Evolutionary conservation across 2,888 invertebrate genomes (phyloP).

Genomic region (Drosophila kambysellisi): DNA sequence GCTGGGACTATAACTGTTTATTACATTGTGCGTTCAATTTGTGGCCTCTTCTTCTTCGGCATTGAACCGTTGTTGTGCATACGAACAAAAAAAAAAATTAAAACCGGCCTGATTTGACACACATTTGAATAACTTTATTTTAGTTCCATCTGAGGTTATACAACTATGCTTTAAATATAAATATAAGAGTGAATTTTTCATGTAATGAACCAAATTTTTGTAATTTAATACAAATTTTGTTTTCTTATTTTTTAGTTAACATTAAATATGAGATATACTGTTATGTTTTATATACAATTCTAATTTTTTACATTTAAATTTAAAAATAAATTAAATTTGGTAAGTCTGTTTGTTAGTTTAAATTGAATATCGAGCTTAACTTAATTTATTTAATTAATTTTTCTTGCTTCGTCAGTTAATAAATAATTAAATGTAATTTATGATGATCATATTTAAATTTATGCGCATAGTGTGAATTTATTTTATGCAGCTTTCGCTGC

Average conservation of each 20-base stretch:
- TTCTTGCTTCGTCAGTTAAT: not conserved
- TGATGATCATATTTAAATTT: slow-evolving; percentile 17
- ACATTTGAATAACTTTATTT: slow-evolving; percentile 41
- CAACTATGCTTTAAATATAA: not conserved
- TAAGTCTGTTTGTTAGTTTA: not conserved
- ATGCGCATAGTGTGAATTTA: slow-evolving; percentile 3
- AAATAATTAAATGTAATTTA: not conserved
- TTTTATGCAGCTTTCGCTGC: slow-evolving; percentile 52
- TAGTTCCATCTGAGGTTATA: slow-evolving; percentile 16
- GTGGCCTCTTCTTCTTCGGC: slow-evolving; percentile 11
- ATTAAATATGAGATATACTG: too few relatives aligned
- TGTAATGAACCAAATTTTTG: not conserved
- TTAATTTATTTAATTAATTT: not conserved
- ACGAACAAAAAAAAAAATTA: not conserved
- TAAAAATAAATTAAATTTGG: too few relatives aligned
- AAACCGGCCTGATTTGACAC: slow-evolving; percentile 42
- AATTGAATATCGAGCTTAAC: too few relatives aligned
- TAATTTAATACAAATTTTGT: too few relatives aligned
- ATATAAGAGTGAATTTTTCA: not conserved
- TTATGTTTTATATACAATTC: too few relatives aligned
- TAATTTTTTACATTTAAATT: too few relatives aligned
- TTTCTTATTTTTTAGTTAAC: too few relatives aligned
- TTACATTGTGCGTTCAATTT: slow-evolving; percentile 66
- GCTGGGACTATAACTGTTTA: slow-evolving; percentile 67
- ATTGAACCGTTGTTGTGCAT: slow-evolving; percentile 24